phyloP scores from a whole-genome alignment of 1,140 invertebrate genomes.

The Phortica variegata region DNA sequence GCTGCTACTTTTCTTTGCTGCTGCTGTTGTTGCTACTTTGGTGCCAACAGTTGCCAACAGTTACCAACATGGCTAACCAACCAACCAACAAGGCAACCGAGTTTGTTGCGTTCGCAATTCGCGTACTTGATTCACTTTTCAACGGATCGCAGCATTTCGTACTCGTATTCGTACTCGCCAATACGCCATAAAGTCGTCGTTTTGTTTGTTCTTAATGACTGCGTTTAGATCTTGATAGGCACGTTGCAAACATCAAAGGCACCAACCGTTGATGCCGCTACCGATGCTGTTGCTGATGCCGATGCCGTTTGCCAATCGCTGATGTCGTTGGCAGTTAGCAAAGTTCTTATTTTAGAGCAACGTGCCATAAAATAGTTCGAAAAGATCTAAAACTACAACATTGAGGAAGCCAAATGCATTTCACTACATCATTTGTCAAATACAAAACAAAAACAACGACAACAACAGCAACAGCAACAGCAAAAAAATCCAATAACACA shows the following conservation, averaged over 20 bases:
- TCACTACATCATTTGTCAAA: too few relatives aligned
- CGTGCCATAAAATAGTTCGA: too few relatives aligned
- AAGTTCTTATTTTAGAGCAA: too few relatives aligned
- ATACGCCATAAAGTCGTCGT: constrained; percentile 48
- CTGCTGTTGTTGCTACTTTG: constrained; percentile 8
- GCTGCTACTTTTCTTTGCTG: constrained; percentile 52
- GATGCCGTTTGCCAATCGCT: too few relatives aligned
- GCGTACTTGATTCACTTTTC: constrained; percentile 8
- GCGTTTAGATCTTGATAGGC: constrained; percentile 53
- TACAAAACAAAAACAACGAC: too few relatives aligned
- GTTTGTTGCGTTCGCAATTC: constrained; percentile 17
- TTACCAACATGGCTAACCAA: too few relatives aligned
- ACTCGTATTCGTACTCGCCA: constrained; percentile 23
- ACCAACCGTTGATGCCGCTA: constrained; percentile 7
- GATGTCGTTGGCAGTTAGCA: too few relatives aligned
- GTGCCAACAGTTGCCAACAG: constrained; percentile 25
- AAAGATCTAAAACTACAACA: too few relatives aligned
- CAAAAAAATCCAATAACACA: too few relatives aligned
- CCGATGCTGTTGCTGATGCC: too few relatives aligned
- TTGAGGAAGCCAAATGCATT: too few relatives aligned
- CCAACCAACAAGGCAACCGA: not conserved
- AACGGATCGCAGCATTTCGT: constrained; percentile 13
- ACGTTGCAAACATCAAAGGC: constrained; percentile 44
- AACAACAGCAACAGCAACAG: too few relatives aligned
- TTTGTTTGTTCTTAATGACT: constrained; percentile 55